These are phyloP conservation scores for Phenacoccus solenopsis DNA, from an alignment of 1,140 invertebrate genomes.

Conservation along the genomic window DNA sequence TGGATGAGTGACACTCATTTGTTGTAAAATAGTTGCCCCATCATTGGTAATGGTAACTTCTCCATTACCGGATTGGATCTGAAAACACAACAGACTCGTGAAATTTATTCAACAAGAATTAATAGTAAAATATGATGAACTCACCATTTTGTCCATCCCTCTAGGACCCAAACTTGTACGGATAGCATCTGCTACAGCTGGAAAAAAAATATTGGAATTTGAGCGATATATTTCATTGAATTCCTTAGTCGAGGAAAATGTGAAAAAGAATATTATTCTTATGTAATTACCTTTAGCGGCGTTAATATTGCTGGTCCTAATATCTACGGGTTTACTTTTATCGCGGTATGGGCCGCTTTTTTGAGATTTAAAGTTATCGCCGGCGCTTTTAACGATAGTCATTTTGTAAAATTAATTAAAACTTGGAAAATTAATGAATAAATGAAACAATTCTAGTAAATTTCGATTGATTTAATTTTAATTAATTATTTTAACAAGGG, in stretches of 20 bases:
- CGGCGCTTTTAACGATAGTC: conserved; percentile 15
- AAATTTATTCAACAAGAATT: neutral
- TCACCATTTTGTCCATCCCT: conserved; percentile 99
- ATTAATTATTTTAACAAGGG: neutral
- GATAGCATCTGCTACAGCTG: conserved; percentile 96
- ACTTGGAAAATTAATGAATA: neutral
- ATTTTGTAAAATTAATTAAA: conserved; percentile 5
- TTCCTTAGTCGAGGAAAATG: neutral
- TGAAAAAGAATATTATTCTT: neutral
- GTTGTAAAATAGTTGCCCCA: conserved; percentile 97
- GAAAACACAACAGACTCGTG: conserved; percentile 27
- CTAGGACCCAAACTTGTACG: conserved; percentile 94
- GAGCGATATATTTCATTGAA: neutral
- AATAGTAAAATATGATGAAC: conserved; percentile 19
- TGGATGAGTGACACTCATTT: conserved; percentile 98
- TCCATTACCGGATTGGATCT: conserved; percentile 92
- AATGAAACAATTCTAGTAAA: neutral
- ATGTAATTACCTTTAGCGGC: conserved; percentile 87
- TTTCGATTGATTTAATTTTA: neutral
- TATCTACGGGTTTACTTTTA: conserved; percentile 24
- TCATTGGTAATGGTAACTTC: conserved; percentile 99
- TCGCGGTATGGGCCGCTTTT: conserved; percentile 21
- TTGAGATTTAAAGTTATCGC: conserved; percentile 19
- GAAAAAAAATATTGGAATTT: conserved; percentile 35
- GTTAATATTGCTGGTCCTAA: conserved; percentile 70